Conservation (phyloP, 2,113 vertebrate species). For the Myotis brandtii region DNA sequence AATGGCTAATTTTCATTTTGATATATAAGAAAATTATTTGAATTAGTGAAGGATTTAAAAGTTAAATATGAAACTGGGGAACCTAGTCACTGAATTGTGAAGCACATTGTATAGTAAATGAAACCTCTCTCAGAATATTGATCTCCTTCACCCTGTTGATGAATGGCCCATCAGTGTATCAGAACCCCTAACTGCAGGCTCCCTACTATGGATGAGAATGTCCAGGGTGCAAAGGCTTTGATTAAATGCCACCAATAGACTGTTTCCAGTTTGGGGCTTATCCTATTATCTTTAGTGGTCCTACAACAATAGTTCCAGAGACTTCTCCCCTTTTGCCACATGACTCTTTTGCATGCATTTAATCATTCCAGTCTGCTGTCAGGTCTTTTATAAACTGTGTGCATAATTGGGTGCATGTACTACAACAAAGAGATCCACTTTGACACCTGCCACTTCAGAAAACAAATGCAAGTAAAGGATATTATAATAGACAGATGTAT, state of each 20-base stretch:
- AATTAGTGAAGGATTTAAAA: constrained; percentile 21
- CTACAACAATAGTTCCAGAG: neutral
- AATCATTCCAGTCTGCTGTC: constrained; percentile 62
- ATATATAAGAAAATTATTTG: neutral
- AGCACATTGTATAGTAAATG: neutral
- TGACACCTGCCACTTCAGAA: constrained; percentile 74
- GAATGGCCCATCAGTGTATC: neutral
- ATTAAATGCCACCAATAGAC: neutral
- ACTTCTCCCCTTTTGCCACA: neutral
- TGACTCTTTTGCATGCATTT: neutral
- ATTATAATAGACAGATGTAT: constrained; percentile 66
- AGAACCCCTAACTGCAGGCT: neutral
- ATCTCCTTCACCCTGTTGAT: neutral
- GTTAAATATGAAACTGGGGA: neutral
- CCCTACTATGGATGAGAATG: neutral
- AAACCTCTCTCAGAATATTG: neutral
- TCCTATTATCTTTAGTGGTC: neutral
- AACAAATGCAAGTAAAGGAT: constrained; percentile 52
- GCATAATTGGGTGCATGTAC: constrained; percentile 67
- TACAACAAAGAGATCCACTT: constrained; percentile 63
- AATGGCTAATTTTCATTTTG: neutral
- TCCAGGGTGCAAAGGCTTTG: neutral
- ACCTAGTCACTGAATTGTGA: neutral
- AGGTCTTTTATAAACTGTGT: constrained; percentile 24
- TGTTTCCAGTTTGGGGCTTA: neutral